Percentiles rank a stretch among this genome's conserved stretches.
phyloP scores from a whole-genome alignment of 2,797 vertebrate genomes.

The Dryobates pubescens region DNA sequence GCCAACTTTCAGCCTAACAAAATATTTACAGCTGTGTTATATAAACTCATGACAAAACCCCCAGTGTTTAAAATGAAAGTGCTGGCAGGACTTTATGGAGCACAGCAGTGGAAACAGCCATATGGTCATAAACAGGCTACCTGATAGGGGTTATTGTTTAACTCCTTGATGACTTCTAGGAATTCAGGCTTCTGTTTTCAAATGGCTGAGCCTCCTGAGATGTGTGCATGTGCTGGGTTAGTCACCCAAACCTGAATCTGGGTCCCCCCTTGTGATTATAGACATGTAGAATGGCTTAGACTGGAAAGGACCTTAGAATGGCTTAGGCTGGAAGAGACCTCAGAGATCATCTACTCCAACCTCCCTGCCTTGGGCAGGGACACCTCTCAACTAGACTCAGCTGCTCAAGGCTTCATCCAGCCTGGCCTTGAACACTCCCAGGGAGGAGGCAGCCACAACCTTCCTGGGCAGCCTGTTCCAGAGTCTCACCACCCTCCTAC shows the following conservation, averaged over 20 bases:
- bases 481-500: no score
- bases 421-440: no score
- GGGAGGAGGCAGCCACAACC: no score
- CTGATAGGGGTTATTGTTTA: constrained; percentile 59
- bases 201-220: neutral
- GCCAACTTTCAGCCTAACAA: constrained; percentile 15
- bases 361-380: no score
- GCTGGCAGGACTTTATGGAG: constrained; percentile 11
- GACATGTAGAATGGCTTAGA: no score
- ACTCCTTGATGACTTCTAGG: constrained; percentile 33
- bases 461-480: no score
- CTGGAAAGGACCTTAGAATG: no score
- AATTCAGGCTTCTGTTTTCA: neutral
- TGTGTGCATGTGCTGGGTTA: fast-evolving
- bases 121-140: constrained; percentile 52
- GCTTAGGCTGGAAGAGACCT: no score
- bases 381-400: no score
- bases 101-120: constrained; percentile 45
- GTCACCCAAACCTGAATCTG: neutral
- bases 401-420: no score
- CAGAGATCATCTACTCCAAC: no score
- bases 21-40: constrained; percentile 58
- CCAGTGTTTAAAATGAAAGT: constrained; percentile 57
- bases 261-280: neutral
- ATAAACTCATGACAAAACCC: constrained; percentile 46